phyloP scores from a whole-genome alignment of 1,140 invertebrate genomes.

The Anoplolepis gracilipes region DNA sequence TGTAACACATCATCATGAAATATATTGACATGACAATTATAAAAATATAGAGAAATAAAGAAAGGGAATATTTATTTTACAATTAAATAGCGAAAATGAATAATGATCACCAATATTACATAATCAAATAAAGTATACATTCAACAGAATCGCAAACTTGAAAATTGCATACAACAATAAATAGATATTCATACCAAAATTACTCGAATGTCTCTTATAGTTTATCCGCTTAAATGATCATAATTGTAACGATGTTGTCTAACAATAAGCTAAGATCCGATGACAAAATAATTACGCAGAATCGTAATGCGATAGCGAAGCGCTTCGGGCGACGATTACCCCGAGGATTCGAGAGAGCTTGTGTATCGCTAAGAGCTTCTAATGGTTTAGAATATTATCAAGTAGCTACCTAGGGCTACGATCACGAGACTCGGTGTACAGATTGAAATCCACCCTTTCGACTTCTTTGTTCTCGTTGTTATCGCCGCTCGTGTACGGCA shows the following conservation, averaged over 20 bases:
- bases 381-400: conserved; percentile 66
- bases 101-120: not conserved
- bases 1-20: too few relatives aligned
- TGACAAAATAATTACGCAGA: conserved; percentile 31
- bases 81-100: not conserved
- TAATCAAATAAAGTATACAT: not conserved
- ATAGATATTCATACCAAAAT: not conserved
- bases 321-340: conserved; percentile 43
- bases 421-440: conserved; percentile 62
- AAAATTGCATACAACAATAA: not conserved
- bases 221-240: not conserved
- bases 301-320: not conserved
- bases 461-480: conserved; percentile 75
- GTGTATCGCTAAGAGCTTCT: conserved; percentile 54
- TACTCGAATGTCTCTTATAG: not conserved
- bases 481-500: conserved; percentile 69
- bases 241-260: not conserved
- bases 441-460: conserved; percentile 75
- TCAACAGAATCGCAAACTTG: not conserved
- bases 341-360: conserved; percentile 44
- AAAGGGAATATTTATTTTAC: too few relatives aligned
- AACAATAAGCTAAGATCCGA: conserved; percentile 1
- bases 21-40: too few relatives aligned
- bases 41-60: too few relatives aligned
- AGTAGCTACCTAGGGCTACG: conserved; percentile 52